Percentiles rank a stretch among this genome's conserved stretches.
phyloP scores from a whole-genome alignment of 1,140 invertebrate genomes.

The Dufourea novaeangliae region DNA sequence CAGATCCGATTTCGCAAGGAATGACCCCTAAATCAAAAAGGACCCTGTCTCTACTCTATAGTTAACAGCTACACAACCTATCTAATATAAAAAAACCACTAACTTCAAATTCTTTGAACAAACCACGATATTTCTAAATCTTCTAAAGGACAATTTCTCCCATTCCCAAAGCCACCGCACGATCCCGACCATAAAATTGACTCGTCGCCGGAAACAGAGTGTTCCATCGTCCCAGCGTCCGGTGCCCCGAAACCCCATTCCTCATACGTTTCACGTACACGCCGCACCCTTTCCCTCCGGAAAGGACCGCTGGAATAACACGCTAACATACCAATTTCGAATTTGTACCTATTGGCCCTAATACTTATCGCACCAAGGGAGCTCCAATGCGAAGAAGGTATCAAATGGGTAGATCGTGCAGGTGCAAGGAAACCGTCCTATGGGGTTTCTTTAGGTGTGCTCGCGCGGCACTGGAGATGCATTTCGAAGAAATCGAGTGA shows the following conservation, averaged over 20 bases:
- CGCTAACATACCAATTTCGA: constrained; percentile 45
- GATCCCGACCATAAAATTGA: not conserved
- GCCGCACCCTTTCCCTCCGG: not conserved
- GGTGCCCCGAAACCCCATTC: not conserved
- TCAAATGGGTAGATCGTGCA: constrained; percentile 44
- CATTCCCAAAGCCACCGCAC: not conserved
- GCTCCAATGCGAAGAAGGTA: constrained; percentile 36
- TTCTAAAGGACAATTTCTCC: not conserved
- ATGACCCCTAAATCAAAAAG: too few species aligned
- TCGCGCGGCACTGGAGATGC: constrained; percentile 11
- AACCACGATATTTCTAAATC: too few species aligned
- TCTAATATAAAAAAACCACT: too few species aligned
- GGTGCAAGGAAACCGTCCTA: constrained; percentile 45
- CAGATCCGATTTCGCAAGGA: too few species aligned
- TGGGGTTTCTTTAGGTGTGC: constrained; percentile 32
- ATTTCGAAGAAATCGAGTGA: constrained; percentile 30
- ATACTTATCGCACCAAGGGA: constrained; percentile 45
- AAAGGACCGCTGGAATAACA: not conserved
- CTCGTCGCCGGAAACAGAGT: not conserved
- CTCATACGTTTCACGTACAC: constrained; percentile 19
- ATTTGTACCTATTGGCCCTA: constrained; percentile 46
- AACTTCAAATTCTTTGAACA: too few species aligned
- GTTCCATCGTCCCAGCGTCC: not conserved
- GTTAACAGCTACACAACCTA: too few species aligned
- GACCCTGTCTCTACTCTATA: too few species aligned